Evolutionary conservation across 1,140 invertebrate species (phyloP).

Genomic region (Bombus impatiens): DNA sequence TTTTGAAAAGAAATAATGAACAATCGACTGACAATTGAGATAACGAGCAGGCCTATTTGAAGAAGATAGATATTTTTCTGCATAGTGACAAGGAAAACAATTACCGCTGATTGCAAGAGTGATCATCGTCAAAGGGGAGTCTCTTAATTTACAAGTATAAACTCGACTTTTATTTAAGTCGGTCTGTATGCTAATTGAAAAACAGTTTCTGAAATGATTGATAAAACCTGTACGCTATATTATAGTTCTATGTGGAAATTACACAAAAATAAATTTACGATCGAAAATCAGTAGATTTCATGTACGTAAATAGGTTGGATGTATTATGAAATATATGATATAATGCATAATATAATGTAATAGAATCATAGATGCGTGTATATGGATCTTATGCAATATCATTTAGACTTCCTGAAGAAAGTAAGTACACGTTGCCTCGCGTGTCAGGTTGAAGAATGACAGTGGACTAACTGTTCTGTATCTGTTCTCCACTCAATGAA

Average conservation of each 20-base stretch:
- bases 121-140: background rate
- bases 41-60: no score
- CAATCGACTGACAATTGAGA: background rate
- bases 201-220: background rate
- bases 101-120: background rate
- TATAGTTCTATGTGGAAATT: background rate
- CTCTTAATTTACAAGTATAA: background rate
- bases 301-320: background rate
- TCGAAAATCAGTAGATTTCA: background rate
- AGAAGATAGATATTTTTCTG: background rate
- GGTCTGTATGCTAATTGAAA: background rate
- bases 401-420: constrained; percentile 36
- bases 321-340: background rate
- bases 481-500: background rate
- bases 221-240: no score
- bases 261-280: background rate
- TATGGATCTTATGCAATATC: constrained; percentile 23
- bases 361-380: background rate
- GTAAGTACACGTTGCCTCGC: background rate
- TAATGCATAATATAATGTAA: no score
- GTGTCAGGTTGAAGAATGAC: background rate
- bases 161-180: background rate
- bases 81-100: background rate
- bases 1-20: background rate
- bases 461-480: background rate